These are phyloP conservation scores for Brachyptera risi DNA, from an alignment of 2,888 invertebrate species.

Conservation along the genomic window DNA sequence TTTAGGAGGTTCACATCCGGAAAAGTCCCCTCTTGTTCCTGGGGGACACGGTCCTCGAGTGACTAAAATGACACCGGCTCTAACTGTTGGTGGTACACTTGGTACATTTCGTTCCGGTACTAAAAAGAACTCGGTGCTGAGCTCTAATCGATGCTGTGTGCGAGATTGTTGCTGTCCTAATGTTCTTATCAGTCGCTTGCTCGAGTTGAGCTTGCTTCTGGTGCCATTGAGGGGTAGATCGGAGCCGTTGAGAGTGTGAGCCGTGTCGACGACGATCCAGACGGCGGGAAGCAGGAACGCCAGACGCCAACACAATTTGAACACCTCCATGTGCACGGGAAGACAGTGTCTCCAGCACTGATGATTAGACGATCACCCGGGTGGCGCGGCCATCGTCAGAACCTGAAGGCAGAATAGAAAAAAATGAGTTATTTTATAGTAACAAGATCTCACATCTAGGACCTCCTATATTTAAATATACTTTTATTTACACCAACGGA, in stretches of 20 bases:
- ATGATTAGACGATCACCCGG: neutral
- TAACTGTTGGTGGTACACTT: conserved; percentile 40
- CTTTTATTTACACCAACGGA: neutral
- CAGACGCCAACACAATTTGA: neutral
- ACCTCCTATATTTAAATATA: neutral
- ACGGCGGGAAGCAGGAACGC: conserved; percentile 10
- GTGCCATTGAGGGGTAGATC: neutral
- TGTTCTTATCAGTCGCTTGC: neutral
- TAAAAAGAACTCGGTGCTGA: conserved; percentile 82
- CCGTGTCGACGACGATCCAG: neutral
- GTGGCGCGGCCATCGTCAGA: neutral
- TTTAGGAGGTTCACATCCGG: neutral
- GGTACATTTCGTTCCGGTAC: conserved; percentile 64
- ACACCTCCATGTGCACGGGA: conserved; percentile 12
- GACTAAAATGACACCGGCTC: conserved; percentile 24
- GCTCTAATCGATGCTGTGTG: conserved; percentile 50
- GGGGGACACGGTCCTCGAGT: conserved; percentile 17
- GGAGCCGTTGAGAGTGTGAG: neutral
- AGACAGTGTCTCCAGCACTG: neutral
- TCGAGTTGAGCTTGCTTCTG: neutral
- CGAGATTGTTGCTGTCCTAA: conserved; percentile 1
- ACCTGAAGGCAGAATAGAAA: conserved; percentile 1
- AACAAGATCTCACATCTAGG: neutral
- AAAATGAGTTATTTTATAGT: neutral
- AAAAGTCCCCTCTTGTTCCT: neutral